phyloP scores from a whole-genome alignment of 2,113 vertebrate genomes.

The Lampris megalopsis region DNA sequence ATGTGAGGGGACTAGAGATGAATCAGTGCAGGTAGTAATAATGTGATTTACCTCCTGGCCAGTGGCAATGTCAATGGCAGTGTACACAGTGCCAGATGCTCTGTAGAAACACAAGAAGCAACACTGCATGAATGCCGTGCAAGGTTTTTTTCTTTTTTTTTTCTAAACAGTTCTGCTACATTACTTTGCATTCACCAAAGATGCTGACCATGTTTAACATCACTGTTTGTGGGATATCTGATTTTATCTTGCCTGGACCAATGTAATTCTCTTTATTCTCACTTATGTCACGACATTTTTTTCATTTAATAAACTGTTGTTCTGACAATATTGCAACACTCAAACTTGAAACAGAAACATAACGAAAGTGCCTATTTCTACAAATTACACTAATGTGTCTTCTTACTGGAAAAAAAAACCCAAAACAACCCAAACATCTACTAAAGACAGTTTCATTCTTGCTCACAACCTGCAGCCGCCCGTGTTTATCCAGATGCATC shows the following conservation, averaged over 20 bases:
- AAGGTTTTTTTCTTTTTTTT: neutral
- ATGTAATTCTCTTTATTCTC: neutral
- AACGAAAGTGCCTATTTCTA: too few relatives aligned
- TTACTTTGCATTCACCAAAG: neutral
- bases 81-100: constrained; percentile 97
- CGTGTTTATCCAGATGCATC: too few relatives aligned
- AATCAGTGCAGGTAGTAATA: neutral
- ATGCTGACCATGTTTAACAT: too few relatives aligned
- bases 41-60: constrained; percentile 90
- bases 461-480: too few relatives aligned
- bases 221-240: too few relatives aligned
- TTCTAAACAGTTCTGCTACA: neutral
- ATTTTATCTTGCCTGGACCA: neutral
- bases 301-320: neutral
- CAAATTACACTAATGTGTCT: too few relatives aligned
- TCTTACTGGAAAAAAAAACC: too few relatives aligned
- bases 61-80: constrained; percentile 97
- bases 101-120: constrained; percentile 79
- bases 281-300: neutral
- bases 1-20: neutral
- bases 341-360: too few relatives aligned
- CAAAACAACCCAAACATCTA: too few relatives aligned
- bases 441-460: too few relatives aligned
- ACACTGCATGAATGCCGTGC: constrained; percentile 35
- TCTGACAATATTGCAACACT: too few relatives aligned